Conservation (phyloP, 2,888 invertebrate genomes). For the Ormia ochracea region DNA sequence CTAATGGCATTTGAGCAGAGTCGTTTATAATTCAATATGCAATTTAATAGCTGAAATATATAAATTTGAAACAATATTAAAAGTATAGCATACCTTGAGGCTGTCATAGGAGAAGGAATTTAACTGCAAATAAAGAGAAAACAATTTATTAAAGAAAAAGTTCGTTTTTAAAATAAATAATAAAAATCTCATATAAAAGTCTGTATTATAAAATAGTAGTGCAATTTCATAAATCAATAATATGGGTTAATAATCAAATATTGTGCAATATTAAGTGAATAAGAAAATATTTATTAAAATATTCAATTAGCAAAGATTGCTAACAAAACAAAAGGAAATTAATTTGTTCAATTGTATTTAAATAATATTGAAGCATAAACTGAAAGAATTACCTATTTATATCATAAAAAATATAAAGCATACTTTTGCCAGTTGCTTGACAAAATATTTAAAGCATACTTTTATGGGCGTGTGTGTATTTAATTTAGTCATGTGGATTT, state of each 20-base stretch:
- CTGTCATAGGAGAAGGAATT: background rate
- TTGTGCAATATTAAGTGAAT: background rate
- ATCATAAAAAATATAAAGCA: background rate
- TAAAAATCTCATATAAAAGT: slow-evolving; percentile 19
- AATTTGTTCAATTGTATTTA: background rate
- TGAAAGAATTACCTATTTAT: background rate
- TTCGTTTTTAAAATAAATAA: background rate
- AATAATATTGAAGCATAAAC: background rate
- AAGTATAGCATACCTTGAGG: slow-evolving; percentile 25
- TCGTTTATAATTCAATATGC: too few species aligned
- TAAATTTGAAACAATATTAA: background rate
- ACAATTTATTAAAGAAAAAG: background rate
- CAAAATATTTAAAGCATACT: background rate
- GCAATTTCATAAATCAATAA: background rate
- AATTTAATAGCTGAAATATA: background rate
- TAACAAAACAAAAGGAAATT: background rate
- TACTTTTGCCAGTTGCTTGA: background rate
- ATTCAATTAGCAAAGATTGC: background rate
- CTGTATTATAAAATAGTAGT: background rate
- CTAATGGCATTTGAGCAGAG: too few species aligned
- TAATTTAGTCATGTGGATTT: background rate
- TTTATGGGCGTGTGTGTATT: background rate
- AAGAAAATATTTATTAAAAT: slow-evolving; percentile 5
- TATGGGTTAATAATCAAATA: background rate
- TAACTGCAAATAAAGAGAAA: background rate